A percentile compares a stretch with the other conserved stretches of the same genome.
Conservation (phyloP, 2,113 vertebrate genomes). For the Strigops habroptila region DNA sequence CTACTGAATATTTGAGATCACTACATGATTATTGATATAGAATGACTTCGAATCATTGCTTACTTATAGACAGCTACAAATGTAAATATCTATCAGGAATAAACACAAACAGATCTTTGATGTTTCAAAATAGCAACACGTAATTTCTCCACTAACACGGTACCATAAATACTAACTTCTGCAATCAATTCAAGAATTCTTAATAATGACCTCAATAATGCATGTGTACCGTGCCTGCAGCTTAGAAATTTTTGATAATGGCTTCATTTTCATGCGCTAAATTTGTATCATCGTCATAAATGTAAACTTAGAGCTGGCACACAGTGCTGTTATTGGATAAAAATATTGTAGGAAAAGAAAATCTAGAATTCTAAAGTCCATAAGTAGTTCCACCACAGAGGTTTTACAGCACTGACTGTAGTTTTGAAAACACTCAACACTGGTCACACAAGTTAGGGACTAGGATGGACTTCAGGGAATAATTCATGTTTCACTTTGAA, state of each 20-base stretch:
- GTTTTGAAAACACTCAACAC: neutral
- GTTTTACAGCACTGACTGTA: neutral
- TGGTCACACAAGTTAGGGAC: neutral
- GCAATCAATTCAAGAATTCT: neutral
- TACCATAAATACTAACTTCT: slow-evolving; percentile 12
- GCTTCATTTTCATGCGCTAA: neutral
- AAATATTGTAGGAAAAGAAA: neutral
- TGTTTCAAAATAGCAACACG: neutral
- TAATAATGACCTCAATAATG: neutral
- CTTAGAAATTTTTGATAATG: neutral
- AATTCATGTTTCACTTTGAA: neutral
- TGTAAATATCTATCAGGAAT: neutral
- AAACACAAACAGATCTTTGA: neutral
- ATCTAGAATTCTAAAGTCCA: neutral
- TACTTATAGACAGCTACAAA: neutral
- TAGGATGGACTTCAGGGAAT: neutral
- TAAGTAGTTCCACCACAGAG: neutral
- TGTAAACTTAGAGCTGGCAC: neutral
- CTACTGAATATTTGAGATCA: neutral
- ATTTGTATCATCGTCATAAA: neutral
- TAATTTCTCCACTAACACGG: neutral
- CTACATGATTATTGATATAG: neutral
- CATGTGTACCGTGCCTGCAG: neutral
- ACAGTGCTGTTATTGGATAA: neutral
- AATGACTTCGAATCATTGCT: neutral